These are phyloP conservation scores for Grantiella picta DNA, from an alignment of 2,113 vertebrate genomes.

Conservation along the genomic window DNA sequence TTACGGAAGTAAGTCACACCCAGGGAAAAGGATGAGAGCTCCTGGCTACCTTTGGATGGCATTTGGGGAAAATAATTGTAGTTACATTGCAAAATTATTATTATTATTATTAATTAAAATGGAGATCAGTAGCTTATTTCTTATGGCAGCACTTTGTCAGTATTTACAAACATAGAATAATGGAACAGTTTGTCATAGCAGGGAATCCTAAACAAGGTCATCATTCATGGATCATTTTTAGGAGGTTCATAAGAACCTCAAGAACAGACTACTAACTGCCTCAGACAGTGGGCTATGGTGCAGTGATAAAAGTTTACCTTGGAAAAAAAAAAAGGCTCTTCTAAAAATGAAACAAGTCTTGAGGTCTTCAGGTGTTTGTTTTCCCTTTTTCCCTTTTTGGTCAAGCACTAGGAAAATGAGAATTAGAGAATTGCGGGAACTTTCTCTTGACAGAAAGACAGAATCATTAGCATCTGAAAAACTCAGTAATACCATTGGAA, in stretches of 20 bases:
- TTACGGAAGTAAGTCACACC: conserved; percentile 82
- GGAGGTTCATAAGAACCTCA: background rate
- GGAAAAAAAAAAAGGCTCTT: background rate
- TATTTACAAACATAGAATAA: background rate
- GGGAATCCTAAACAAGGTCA: background rate
- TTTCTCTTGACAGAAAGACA: background rate
- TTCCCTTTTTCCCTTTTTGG: background rate
- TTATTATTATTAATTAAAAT: background rate
- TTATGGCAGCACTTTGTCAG: background rate
- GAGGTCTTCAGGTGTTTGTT: background rate
- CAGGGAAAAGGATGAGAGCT: background rate
- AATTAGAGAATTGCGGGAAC: background rate
- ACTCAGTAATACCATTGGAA: background rate
- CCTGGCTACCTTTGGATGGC: background rate
- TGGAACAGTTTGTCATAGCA: background rate
- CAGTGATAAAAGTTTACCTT: background rate
- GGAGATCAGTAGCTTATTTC: background rate
- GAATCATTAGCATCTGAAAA: background rate
- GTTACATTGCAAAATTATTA: background rate
- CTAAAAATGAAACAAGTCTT: background rate
- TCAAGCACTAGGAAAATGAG: background rate
- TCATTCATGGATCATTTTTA: background rate
- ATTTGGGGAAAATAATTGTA: background rate
- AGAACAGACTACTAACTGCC: background rate
- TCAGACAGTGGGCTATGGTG: background rate